These are phyloP conservation scores for Vicugna pacos DNA, from an alignment of 2,113 vertebrate species.

Conservation along the genomic window DNA sequence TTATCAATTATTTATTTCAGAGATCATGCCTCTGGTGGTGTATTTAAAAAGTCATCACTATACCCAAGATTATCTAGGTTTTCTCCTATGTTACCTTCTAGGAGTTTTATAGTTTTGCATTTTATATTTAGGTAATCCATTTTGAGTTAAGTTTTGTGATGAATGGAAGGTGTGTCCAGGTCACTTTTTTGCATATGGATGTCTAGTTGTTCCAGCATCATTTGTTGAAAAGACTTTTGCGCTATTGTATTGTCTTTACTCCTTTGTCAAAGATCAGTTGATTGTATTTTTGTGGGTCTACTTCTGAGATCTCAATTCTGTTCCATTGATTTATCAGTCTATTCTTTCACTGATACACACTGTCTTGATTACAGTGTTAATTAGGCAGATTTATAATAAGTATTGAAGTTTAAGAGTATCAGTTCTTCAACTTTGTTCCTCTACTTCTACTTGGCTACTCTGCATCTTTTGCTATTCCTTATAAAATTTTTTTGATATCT, in stretches of 20 bases:
- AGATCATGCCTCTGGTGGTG: not conserved
- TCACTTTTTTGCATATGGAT: not conserved
- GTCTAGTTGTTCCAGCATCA: not conserved
- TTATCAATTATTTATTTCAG: not conserved
- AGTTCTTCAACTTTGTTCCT: not conserved
- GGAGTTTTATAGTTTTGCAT: not conserved
- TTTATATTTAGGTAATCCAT: not conserved
- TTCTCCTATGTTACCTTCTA: not conserved
- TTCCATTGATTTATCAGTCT: not conserved
- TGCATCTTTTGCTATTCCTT: not conserved
- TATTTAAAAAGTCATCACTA: not conserved
- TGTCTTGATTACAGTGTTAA: not conserved
- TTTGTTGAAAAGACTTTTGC: not conserved
- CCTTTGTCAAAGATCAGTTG: no score
- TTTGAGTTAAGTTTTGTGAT: conserved; percentile 46
- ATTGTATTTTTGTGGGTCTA: no score
- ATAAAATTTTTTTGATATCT: conserved; percentile 9
- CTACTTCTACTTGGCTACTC: not conserved
- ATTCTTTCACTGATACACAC: not conserved
- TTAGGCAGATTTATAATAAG: not conserved
- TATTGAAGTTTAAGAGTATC: not conserved
- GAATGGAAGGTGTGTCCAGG: not conserved
- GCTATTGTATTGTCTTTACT: no score
- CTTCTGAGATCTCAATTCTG: not conserved
- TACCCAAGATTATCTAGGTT: not conserved